phyloP scores from a whole-genome alignment of 2,113 vertebrate genomes.

The Tachuris rubrigastra region DNA sequence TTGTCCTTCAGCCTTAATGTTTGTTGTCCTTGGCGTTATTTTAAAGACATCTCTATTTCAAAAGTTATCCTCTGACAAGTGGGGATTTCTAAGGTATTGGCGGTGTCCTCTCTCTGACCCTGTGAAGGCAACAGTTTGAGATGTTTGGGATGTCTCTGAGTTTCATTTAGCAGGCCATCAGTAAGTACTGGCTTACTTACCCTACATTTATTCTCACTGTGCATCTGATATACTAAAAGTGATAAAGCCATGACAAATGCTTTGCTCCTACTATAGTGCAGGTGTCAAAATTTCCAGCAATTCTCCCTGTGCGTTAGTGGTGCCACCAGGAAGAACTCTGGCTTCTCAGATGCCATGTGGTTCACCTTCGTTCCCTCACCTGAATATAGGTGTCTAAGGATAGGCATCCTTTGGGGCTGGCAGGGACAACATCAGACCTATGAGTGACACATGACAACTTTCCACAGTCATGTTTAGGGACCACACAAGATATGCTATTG shows the following conservation, averaged over 20 bases:
- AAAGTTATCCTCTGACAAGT: background rate
- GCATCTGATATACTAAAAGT: background rate
- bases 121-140: background rate
- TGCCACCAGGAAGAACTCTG: background rate
- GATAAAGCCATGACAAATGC: background rate
- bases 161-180: background rate
- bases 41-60: background rate
- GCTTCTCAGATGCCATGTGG: background rate
- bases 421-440: background rate
- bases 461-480: background rate
- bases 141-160: background rate
- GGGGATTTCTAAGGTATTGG: conserved; percentile 14
- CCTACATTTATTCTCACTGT: background rate
- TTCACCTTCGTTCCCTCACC: background rate
- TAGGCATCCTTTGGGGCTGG: rapidly evolving
- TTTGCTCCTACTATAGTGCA: background rate
- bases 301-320: background rate
- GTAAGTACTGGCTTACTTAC: background rate
- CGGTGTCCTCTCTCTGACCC: background rate
- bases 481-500: background rate
- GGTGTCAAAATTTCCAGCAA: background rate
- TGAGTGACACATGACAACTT: background rate
- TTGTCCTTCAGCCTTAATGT: background rate
- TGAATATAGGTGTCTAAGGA: background rate
- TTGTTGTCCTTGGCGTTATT: background rate